Percentiles rank a stretch among this genome's conserved stretches.
phyloP scores from a whole-genome alignment of 2,113 vertebrate genomes.

The Cromileptes altivelis region DNA sequence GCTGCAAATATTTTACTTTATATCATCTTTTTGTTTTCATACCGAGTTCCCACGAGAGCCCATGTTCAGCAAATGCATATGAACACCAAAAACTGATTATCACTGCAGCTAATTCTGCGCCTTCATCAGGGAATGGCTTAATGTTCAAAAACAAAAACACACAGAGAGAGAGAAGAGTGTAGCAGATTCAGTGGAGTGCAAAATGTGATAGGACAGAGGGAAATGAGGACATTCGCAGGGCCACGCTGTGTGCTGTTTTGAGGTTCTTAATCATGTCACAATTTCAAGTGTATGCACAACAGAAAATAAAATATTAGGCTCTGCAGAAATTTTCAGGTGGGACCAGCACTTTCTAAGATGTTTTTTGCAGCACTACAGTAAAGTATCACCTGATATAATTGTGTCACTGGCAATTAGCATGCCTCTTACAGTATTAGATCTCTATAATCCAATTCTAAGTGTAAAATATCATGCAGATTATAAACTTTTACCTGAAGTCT shows the following conservation, averaged over 20 bases:
- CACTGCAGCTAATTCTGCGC: background rate
- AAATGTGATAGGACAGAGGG: constrained; percentile 20
- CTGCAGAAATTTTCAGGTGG: constrained; percentile 22
- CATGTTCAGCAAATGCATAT: background rate
- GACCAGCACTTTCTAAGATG: constrained; percentile 12
- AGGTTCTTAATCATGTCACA: constrained; percentile 57
- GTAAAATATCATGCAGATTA: background rate
- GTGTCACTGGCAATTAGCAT: background rate
- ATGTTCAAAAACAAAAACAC: constrained; percentile 3
- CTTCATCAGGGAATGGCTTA: background rate
- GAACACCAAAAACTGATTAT: background rate
- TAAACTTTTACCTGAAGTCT: background rate
- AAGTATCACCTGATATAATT: background rate
- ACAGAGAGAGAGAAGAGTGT: background rate
- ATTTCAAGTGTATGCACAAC: constrained; percentile 42
- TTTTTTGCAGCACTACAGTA: background rate
- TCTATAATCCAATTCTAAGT: background rate
- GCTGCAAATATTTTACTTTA: background rate
- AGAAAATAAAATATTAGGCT: constrained; percentile 16
- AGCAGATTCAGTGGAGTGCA: constrained; percentile 22
- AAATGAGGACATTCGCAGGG: constrained; percentile 34
- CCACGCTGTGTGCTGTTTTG: background rate
- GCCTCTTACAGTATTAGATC: background rate
- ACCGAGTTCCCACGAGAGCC: background rate
- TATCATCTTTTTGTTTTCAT: background rate